Evolutionary conservation across 2,888 invertebrate genomes (phyloP).

Genomic region (Eristalis tenax): DNA sequence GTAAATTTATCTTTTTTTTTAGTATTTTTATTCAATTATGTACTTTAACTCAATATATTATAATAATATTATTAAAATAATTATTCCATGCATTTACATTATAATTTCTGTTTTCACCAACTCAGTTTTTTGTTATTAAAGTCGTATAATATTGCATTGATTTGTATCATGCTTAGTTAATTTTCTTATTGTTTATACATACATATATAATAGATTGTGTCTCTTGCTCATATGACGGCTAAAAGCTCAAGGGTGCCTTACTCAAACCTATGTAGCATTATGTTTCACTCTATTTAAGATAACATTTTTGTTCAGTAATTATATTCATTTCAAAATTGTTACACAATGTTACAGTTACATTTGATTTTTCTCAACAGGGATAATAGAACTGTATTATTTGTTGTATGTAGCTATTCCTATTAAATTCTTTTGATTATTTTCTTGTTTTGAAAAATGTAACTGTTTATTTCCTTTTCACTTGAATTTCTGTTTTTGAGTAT

Average conservation of each 20-base stretch:
- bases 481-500: slow-evolving; percentile 42
- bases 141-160: not conserved
- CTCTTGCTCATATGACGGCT: slow-evolving; percentile 19
- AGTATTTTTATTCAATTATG: slow-evolving; percentile 46
- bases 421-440: not conserved
- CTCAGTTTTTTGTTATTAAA: slow-evolving; percentile 10
- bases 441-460: not conserved
- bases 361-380: slow-evolving; percentile 56
- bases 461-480: not conserved
- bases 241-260: slow-evolving; percentile 26
- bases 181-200: slow-evolving; percentile 11
- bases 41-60: slow-evolving; percentile 47
- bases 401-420: slow-evolving; percentile 21
- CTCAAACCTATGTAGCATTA: slow-evolving; percentile 29
- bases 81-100: slow-evolving; percentile 38
- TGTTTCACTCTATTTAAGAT: slow-evolving; percentile 44
- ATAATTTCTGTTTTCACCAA: slow-evolving; percentile 16
- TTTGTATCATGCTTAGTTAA: slow-evolving; percentile 23
- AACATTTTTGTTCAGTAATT: slow-evolving; percentile 15
- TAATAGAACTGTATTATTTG: slow-evolving; percentile 25
- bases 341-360: slow-evolving; percentile 53
- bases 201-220: not conserved
- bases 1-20: not conserved
- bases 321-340: slow-evolving; percentile 25
- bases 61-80: slow-evolving; percentile 43